Percentiles rank a stretch among this genome's conserved stretches.
Conservation (phyloP, 2,797 vertebrate genomes). For the Myiothlypis chrysogaster region DNA sequence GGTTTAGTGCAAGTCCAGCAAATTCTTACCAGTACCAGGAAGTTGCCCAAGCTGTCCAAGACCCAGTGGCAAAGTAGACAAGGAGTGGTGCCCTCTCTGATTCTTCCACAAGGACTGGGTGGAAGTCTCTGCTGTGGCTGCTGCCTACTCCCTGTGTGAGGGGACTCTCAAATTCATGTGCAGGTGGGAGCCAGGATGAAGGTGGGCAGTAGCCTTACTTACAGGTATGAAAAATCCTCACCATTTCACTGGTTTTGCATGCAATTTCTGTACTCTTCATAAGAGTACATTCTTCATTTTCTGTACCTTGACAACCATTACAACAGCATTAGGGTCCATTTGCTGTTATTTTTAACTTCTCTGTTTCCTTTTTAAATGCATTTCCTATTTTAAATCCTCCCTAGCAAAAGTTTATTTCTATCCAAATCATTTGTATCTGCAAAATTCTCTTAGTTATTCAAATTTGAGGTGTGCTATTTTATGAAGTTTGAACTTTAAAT, state of each 20-base stretch:
- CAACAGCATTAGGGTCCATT: background rate
- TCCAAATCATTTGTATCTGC: background rate
- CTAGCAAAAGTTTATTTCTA: background rate
- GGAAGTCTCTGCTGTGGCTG: background rate
- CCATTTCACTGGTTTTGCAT: background rate
- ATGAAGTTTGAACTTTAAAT: background rate
- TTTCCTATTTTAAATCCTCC: background rate
- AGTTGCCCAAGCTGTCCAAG: background rate
- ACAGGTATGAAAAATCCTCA: background rate
- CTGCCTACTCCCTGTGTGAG: background rate
- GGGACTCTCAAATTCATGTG: accelerated
- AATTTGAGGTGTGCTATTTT: background rate
- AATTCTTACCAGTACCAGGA: background rate
- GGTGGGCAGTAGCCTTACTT: background rate
- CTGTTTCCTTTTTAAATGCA: background rate
- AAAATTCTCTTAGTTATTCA: background rate
- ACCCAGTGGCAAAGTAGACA: background rate
- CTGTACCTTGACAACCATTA: background rate
- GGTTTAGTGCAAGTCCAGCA: background rate
- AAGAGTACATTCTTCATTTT: background rate
- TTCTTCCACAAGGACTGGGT: background rate
- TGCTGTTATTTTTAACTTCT: background rate
- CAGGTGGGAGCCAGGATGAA: background rate
- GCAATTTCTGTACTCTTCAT: background rate
- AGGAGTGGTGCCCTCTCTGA: background rate